Conservation (phyloP, 2,888 invertebrate genomes). For the Phortica okadai region DNA sequence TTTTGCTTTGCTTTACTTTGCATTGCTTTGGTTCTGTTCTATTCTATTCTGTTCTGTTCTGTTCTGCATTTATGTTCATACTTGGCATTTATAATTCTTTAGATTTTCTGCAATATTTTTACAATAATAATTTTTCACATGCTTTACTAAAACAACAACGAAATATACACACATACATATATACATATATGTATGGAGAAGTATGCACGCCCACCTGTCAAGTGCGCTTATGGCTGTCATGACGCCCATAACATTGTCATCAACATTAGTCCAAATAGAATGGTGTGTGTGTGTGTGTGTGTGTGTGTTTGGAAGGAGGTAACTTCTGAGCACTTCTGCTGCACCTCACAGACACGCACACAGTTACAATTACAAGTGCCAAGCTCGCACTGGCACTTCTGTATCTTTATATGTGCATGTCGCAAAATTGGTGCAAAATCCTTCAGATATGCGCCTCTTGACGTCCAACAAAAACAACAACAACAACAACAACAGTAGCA, state of each 20-base stretch:
- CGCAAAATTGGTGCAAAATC: slow-evolving; percentile 33
- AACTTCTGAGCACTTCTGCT: neutral
- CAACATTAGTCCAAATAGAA: slow-evolving; percentile 56
- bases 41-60: neutral
- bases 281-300: slow-evolving; percentile 12
- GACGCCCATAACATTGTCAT: slow-evolving; percentile 73
- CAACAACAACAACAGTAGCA: neutral
- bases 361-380: neutral
- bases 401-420: slow-evolving; percentile 13
- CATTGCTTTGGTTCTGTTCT: neutral
- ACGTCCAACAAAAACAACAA: neutral
- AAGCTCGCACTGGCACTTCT: neutral
- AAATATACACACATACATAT: slow-evolving; percentile 35
- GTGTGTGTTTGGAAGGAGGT: slow-evolving; percentile 10
- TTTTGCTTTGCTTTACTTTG: slow-evolving; percentile 14
- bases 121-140: slow-evolving; percentile 53
- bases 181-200: neutral
- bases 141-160: slow-evolving; percentile 37
- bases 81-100: slow-evolving; percentile 56
- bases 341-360: neutral
- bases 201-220: slow-evolving; percentile 50
- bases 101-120: slow-evolving; percentile 54
- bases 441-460: slow-evolving; percentile 27
- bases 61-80: slow-evolving; percentile 35
- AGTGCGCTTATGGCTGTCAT: slow-evolving; percentile 71